Conservation (phyloP, 2,888 invertebrate species). For the Mythimna vitellina region DNA sequence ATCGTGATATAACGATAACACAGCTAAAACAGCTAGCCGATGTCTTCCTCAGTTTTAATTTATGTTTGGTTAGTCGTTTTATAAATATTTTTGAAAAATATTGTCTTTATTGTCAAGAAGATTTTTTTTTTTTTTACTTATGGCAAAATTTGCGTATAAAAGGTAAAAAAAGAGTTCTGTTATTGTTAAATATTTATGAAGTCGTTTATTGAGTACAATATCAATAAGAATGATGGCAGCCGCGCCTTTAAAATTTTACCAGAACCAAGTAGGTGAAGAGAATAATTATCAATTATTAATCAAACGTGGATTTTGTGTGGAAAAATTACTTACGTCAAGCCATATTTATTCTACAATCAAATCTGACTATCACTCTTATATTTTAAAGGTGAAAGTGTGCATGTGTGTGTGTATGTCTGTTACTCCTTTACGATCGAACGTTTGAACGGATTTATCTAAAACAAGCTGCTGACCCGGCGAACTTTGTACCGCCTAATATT, state of each 20-base stretch:
- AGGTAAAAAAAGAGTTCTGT: not conserved
- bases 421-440: too few relatives aligned
- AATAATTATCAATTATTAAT: not conserved
- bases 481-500: too few relatives aligned
- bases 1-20: conserved; percentile 49
- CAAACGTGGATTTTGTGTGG: not conserved
- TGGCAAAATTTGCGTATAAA: not conserved
- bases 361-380: too few relatives aligned
- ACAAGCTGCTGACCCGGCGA: too few relatives aligned
- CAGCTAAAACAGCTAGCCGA: conserved; percentile 8
- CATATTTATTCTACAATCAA: too few relatives aligned
- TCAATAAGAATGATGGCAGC: not conserved
- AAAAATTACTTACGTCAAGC: too few relatives aligned
- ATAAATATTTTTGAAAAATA: conserved; percentile 8
- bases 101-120: not conserved
- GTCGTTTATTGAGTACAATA: not conserved
- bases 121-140: not conserved
- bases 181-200: not conserved
- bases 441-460: too few relatives aligned
- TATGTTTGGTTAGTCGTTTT: not conserved
- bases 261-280: not conserved
- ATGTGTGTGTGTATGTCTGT: too few relatives aligned
- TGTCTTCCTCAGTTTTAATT: conserved; percentile 32
- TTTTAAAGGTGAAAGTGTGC: too few relatives aligned
- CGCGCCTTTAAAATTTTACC: not conserved